phyloP scores from a whole-genome alignment of 1,140 invertebrate species.

The Anthonomus grandis region DNA sequence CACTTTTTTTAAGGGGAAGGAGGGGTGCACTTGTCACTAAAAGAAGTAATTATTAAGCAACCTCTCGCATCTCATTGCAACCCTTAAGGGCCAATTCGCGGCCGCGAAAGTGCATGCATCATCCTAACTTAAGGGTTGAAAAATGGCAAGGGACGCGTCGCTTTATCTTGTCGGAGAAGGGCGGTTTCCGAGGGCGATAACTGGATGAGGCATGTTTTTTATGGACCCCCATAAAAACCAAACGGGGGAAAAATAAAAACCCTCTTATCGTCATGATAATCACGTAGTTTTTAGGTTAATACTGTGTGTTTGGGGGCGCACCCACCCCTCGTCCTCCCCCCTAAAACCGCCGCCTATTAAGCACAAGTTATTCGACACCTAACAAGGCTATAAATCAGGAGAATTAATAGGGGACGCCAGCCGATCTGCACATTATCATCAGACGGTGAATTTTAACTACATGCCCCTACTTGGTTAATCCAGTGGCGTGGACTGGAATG shows the following conservation, averaged over 20 bases:
- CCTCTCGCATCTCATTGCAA: neutral
- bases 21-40: neutral
- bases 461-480: neutral
- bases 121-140: constrained; percentile 15
- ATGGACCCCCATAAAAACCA: neutral
- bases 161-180: constrained; percentile 11
- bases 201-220: constrained; percentile 23
- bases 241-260: neutral
- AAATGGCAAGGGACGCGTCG: constrained; percentile 8
- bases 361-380: constrained; percentile 18
- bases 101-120: constrained; percentile 17
- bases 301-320: neutral
- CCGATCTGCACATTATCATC: neutral
- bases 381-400: constrained; percentile 14
- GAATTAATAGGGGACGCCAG: constrained; percentile 13
- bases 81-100: constrained; percentile 5
- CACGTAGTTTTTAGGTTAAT: neutral
- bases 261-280: neutral
- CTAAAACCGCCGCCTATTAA: constrained; percentile 14
- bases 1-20: neutral
- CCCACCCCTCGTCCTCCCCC: neutral
- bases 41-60: neutral
- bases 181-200: constrained; percentile 14
- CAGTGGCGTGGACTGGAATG: neutral
- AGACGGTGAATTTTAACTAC: neutral